Percentiles rank a stretch among this genome's conserved stretches.
Evolutionary conservation across 2,888 invertebrate genomes (phyloP).

Genomic region (Vanessa cardui): DNA sequence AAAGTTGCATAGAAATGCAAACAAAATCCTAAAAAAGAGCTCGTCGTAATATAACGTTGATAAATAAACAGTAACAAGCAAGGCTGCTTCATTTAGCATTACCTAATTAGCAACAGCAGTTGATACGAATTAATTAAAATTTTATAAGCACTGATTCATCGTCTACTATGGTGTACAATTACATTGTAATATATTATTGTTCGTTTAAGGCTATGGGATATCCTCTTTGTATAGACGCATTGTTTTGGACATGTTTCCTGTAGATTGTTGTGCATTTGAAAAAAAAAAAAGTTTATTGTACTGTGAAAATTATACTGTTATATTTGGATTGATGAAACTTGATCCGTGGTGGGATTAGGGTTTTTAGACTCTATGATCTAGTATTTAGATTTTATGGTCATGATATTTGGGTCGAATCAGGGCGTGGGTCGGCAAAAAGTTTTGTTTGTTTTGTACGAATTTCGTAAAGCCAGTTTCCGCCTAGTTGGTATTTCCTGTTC

Average conservation of each 20-base stretch:
- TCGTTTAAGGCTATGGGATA: conserved; percentile 59
- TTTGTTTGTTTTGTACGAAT: no score
- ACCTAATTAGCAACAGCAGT: conserved; percentile 30
- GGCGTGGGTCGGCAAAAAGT: no score
- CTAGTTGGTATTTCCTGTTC: no score
- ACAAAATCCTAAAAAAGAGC: not conserved
- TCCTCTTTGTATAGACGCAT: conserved; percentile 58
- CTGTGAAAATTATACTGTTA: not conserved
- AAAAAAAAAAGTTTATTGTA: conserved; percentile 1
- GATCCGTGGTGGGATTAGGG: no score
- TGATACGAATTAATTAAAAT: conserved; percentile 40
- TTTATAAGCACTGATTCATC: conserved; percentile 43
- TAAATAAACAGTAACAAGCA: conserved; percentile 18
- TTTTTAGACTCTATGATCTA: no score
- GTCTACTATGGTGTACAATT: conserved; percentile 36
- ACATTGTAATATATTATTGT: conserved; percentile 45
- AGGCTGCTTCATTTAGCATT: conserved; percentile 22
- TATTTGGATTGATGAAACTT: not conserved
- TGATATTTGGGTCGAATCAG: no score
- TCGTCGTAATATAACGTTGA: not conserved
- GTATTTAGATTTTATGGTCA: no score
- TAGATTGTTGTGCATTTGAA: conserved; percentile 31
- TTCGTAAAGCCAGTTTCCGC: no score
- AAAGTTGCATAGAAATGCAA: no score
- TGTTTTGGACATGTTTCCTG: conserved; percentile 54